phyloP scores from a whole-genome alignment of 2,797 vertebrate species.

The Arrhamphus sclerolepis region DNA sequence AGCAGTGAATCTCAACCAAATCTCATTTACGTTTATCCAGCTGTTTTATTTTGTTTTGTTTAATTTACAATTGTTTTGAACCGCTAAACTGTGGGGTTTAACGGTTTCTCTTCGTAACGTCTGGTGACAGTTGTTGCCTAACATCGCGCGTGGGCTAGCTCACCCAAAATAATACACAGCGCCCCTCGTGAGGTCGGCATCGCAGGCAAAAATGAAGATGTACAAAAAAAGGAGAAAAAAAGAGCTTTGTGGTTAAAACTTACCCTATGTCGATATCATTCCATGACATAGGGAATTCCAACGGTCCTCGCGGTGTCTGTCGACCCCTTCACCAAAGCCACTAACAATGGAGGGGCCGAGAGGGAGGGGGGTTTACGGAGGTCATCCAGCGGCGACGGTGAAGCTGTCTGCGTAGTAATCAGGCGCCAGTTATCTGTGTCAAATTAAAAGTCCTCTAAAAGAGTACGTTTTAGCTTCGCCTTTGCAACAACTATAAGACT shows the following conservation, averaged over 20 bases:
- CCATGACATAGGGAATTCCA: slow-evolving; percentile 29
- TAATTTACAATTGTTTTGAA: too few relatives aligned
- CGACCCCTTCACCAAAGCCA: slow-evolving; percentile 24
- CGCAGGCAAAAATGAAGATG: too few relatives aligned
- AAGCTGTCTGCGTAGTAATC: slow-evolving; percentile 23
- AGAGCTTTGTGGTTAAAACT: neutral
- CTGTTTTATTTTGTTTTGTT: too few relatives aligned
- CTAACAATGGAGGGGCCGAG: slow-evolving; percentile 58
- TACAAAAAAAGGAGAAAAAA: neutral
- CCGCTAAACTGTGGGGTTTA: neutral
- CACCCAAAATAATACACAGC: neutral
- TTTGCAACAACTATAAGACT: neutral
- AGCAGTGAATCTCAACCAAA: too few relatives aligned
- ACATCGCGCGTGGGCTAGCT: too few relatives aligned
- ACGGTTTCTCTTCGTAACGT: neutral
- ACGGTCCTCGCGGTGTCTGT: slow-evolving; percentile 13
- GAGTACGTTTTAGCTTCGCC: neutral
- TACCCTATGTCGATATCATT: slow-evolving; percentile 53
- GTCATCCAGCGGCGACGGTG: slow-evolving; percentile 51
- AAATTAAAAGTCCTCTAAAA: slow-evolving; percentile 72
- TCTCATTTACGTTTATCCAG: too few relatives aligned
- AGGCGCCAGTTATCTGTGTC: slow-evolving; percentile 60
- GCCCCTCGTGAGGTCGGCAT: neutral
- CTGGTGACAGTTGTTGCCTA: neutral
- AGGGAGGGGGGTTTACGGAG: neutral